Percentiles rank a stretch among this genome's conserved stretches.
These are phyloP conservation scores for Phyllostomus hastatus DNA, from an alignment of 2,113 vertebrate genomes.

Conservation along the genomic window DNA sequence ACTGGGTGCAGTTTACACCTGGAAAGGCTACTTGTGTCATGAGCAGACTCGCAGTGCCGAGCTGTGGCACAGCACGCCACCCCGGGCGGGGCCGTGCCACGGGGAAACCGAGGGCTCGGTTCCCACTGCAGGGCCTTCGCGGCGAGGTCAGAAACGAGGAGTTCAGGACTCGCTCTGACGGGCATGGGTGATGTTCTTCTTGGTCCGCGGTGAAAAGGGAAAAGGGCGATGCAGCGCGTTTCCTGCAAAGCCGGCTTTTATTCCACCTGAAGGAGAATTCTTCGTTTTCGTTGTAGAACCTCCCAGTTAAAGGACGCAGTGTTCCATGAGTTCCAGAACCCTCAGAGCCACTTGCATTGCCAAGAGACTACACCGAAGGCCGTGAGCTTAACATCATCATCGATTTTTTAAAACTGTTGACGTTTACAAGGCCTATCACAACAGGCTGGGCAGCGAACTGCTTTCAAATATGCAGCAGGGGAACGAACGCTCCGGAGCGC, in stretches of 20 bases:
- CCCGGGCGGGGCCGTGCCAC: rapidly evolving
- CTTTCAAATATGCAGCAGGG: not conserved
- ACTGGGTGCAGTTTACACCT: not conserved
- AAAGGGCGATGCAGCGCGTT: not conserved
- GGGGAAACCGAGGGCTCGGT: rapidly evolving
- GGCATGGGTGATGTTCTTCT: not conserved
- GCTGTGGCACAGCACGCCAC: rapidly evolving
- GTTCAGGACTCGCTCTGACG: rapidly evolving
- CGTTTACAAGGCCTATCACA: not conserved
- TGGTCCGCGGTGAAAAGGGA: not conserved
- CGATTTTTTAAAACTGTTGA: not conserved
- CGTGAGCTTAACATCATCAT: not conserved
- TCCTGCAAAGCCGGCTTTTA: not conserved
- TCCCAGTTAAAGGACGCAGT: not conserved
- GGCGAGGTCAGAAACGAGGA: not conserved
- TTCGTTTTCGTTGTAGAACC: not conserved
- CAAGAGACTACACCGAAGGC: not conserved
- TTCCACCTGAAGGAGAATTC: not conserved
- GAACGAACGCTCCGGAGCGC: not conserved
- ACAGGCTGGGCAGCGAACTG: not conserved
- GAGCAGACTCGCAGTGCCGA: not conserved
- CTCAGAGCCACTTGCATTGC: not conserved
- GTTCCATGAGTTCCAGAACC: not conserved
- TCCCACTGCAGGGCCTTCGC: rapidly evolving
- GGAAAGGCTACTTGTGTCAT: not conserved